Conservation (phyloP, 2,888 invertebrate species). For the Melanargia galathea region DNA sequence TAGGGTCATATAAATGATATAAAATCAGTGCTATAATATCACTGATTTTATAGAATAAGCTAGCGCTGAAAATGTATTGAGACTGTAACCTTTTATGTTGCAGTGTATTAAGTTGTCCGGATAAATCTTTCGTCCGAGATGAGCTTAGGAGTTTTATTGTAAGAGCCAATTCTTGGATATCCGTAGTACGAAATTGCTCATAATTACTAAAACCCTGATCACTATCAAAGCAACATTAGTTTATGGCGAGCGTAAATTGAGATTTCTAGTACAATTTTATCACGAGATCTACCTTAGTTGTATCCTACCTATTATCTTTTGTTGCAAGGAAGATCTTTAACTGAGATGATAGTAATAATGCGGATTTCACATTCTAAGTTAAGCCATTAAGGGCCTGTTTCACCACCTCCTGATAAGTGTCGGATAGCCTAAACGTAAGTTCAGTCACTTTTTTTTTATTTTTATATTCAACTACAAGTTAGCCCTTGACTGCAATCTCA, state of each 20-base stretch:
- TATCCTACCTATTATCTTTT: neutral
- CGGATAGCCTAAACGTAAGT: no score
- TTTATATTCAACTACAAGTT: neutral
- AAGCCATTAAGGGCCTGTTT: no score
- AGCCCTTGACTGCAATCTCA: no score
- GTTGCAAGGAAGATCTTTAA: neutral
- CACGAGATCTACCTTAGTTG: neutral
- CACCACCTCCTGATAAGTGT: no score
- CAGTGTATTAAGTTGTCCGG: conserved; percentile 75
- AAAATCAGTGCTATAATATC: no score
- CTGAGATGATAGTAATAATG: no score
- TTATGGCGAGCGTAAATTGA: neutral
- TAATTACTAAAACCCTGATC: conserved; percentile 14
- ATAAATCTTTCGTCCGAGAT: conserved; percentile 76
- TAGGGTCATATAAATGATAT: no score
- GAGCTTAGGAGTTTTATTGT: conserved; percentile 81
- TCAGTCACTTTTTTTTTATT: no score
- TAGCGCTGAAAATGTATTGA: conserved; percentile 37
- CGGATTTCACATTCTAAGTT: neutral
- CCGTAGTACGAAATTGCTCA: neutral
- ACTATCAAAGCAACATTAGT: conserved; percentile 13
- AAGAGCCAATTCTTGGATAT: conserved; percentile 41
- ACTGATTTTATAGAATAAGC: neutral
- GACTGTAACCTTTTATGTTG: conserved; percentile 56
- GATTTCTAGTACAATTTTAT: neutral